These are phyloP conservation scores for Erpornis zantholeuca DNA, from an alignment of 2,113 vertebrate genomes.

Conservation along the genomic window DNA sequence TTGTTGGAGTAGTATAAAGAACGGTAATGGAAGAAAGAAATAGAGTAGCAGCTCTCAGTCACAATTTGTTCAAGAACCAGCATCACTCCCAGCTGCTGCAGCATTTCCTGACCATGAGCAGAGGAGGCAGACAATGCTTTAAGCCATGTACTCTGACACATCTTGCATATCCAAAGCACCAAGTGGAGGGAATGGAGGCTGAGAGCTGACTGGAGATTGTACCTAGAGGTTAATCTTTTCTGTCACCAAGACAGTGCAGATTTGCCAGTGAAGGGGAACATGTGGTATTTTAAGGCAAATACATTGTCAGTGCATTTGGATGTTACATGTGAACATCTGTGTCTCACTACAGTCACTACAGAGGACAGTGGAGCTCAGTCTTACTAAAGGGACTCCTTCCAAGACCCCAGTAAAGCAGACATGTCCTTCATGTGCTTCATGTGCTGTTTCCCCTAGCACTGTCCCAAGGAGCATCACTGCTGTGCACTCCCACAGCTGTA, in stretches of 20 bases:
- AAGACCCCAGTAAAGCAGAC: not conserved
- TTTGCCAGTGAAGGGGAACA: not conserved
- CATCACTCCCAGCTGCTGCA: not conserved
- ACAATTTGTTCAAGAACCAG: not conserved
- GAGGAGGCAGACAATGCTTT: not conserved
- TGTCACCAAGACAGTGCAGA: not conserved
- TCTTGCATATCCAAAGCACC: not conserved
- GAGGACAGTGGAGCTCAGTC: not conserved
- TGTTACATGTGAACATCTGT: not conserved
- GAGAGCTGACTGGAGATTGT: not conserved
- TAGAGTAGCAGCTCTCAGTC: not conserved
- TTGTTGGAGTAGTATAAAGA: not conserved
- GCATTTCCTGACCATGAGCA: not conserved
- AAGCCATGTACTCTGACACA: not conserved
- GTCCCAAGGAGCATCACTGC: accelerated
- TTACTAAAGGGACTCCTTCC: not conserved
- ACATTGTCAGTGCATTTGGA: not conserved
- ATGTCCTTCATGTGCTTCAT: not conserved
- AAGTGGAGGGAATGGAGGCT: not conserved
- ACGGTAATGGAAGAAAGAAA: not conserved
- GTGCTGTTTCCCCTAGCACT: not conserved
- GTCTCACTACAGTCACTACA: not conserved
- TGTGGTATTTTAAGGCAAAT: not conserved
- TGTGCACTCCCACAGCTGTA: not conserved
- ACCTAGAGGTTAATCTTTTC: not conserved